Evolutionary conservation across 2,888 invertebrate species (phyloP).

Genomic region (Altica lythri): DNA sequence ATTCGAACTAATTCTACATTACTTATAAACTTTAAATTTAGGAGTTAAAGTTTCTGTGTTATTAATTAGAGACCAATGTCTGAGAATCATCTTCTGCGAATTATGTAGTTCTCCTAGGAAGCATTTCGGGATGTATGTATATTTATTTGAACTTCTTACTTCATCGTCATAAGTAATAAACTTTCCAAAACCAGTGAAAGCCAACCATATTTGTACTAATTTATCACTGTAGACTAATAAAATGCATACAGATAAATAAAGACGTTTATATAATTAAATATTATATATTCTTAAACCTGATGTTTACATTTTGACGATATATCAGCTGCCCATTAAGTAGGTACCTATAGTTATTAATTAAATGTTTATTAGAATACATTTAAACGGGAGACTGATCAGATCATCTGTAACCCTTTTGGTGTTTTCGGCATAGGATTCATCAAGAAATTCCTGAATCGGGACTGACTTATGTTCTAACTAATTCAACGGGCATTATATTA

Average conservation of each 20-base stretch:
- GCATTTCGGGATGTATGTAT: not conserved
- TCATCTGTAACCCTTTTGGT: slow-evolving; percentile 11
- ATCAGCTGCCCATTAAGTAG: too few species aligned
- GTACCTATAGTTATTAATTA: too few species aligned
- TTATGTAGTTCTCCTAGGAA: slow-evolving; percentile 1
- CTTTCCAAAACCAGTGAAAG: too few species aligned
- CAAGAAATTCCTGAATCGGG: slow-evolving; percentile 9
- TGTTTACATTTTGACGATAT: too few species aligned
- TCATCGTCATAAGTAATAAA: slow-evolving; percentile 2
- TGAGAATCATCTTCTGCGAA: slow-evolving; percentile 8
- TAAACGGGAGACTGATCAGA: too few species aligned
- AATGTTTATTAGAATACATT: too few species aligned
- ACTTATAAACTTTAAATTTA: slow-evolving; percentile 4
- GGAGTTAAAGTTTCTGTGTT: slow-evolving; percentile 3
- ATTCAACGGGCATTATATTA: slow-evolving; percentile 14
- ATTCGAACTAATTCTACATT: not conserved
- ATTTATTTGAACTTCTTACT: slow-evolving; percentile 1
- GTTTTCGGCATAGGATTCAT: slow-evolving; percentile 3
- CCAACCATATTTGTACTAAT: too few species aligned
- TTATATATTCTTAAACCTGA: too few species aligned
- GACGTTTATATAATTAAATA: too few species aligned
- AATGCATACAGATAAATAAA: too few species aligned
- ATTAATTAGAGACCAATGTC: slow-evolving; percentile 12
- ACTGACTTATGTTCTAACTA: slow-evolving; percentile 6
- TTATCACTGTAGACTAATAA: too few species aligned